A percentile compares a stretch with the other conserved stretches of the same genome.
phyloP scores from a whole-genome alignment of 2,113 vertebrate genomes.

The Rhineura floridana region DNA sequence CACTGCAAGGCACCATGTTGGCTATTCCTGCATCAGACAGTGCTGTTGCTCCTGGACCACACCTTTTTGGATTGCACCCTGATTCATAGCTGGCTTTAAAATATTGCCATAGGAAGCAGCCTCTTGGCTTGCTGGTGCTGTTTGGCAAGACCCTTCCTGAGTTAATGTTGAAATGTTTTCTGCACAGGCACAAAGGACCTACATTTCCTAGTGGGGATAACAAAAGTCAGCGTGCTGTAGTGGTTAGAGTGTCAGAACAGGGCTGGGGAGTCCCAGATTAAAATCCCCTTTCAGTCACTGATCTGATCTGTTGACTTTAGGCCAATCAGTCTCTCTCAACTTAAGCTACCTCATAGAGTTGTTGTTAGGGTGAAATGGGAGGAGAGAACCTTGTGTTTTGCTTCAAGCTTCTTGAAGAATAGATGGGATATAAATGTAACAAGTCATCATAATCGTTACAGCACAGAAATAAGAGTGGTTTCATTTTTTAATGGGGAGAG shows the following conservation, averaged over 20 bases:
- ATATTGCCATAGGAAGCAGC: background rate
- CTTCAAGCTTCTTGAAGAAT: too few species aligned
- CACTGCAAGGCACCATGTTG: too few species aligned
- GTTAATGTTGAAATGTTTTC: background rate
- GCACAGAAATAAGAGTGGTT: background rate
- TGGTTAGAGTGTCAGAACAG: background rate
- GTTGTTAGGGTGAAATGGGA: too few species aligned
- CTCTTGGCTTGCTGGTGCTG: background rate
- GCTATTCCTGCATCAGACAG: too few species aligned
- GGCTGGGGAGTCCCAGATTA: background rate
- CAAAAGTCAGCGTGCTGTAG: background rate
- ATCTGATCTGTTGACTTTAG: background rate
- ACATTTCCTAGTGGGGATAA: background rate
- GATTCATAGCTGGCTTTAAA: too few species aligned
- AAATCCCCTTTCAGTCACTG: background rate
- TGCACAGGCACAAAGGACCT: background rate
- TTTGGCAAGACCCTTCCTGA: too few species aligned
- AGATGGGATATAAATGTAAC: too few species aligned
- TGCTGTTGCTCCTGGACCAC: too few species aligned
- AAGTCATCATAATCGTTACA: too few species aligned
- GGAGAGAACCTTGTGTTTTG: too few species aligned
- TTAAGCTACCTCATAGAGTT: too few species aligned
- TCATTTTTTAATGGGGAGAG: background rate
- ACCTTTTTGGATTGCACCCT: too few species aligned
- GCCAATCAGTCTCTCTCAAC: background rate